Percentiles rank a stretch among this genome's conserved stretches.
These are phyloP conservation scores for Chorisops tibialis DNA, from an alignment of 2,888 invertebrate species.

Conservation along the genomic window DNA sequence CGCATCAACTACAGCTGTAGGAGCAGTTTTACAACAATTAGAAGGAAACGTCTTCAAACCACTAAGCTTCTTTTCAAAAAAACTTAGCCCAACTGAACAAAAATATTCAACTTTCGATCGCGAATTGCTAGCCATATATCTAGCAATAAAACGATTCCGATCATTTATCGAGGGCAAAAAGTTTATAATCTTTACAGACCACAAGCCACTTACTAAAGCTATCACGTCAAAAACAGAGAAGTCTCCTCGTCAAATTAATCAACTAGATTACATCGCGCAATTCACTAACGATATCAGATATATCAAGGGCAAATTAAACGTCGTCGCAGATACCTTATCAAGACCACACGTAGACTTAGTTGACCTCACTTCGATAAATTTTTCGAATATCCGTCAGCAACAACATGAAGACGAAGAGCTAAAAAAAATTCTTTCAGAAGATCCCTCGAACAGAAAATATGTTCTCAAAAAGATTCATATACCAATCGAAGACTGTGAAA, in stretches of 20 bases:
- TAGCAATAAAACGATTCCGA: slow-evolving; percentile 43
- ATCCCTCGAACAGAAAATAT: too few species aligned
- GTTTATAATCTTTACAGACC: neutral
- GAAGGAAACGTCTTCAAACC: slow-evolving; percentile 40
- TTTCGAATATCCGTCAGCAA: neutral
- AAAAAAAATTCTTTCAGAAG: neutral
- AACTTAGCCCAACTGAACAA: slow-evolving; percentile 39
- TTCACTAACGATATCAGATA: slow-evolving; percentile 7
- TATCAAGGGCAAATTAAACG: slow-evolving; percentile 8
- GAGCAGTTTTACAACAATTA: slow-evolving; percentile 45
- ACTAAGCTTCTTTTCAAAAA: slow-evolving; percentile 43
- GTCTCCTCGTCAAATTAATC: slow-evolving; percentile 32
- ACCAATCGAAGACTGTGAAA: too few species aligned
- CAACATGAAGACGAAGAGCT: neutral
- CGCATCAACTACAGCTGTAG: slow-evolving; percentile 45
- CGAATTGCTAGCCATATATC: slow-evolving; percentile 45
- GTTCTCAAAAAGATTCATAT: too few species aligned
- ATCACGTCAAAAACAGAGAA: slow-evolving; percentile 12
- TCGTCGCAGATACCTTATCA: slow-evolving; percentile 19
- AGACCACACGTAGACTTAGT: neutral
- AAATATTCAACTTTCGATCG: slow-evolving; percentile 46
- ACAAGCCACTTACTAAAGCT: slow-evolving; percentile 11
- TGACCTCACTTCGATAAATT: neutral
- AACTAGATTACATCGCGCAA: slow-evolving; percentile 4
- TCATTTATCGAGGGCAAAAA: slow-evolving; percentile 42